These are phyloP conservation scores for Macaca fascicularis DNA, from an alignment of 2,113 vertebrate species.

Conservation along the genomic window T2T-MFA8v1.1 NC_088380.1:141982001-141982500, in stretches of 20 bases:
- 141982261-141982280: neutral
- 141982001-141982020: neutral
- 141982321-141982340: rapidly evolving
- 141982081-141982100: neutral
- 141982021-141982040: neutral
- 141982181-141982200: neutral
- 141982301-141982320: neutral
- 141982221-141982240: neutral
- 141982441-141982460: too few species aligned
- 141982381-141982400: too few species aligned
- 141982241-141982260: neutral
- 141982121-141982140: neutral
- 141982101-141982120: neutral
- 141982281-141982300: neutral
- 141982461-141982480: neutral
- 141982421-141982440: neutral
- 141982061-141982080: too few species aligned
- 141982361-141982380: too few species aligned
- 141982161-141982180: neutral
- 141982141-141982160: neutral
- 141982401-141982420: neutral
- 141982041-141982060: neutral
- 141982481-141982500: neutral
- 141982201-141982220: neutral
- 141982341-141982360: neutral